A percentile compares a stretch with the other conserved stretches of the same genome.
Evolutionary conservation across 2,888 invertebrate genomes (phyloP).

Genomic region (Caenorhabditis doughertyi): DNA sequence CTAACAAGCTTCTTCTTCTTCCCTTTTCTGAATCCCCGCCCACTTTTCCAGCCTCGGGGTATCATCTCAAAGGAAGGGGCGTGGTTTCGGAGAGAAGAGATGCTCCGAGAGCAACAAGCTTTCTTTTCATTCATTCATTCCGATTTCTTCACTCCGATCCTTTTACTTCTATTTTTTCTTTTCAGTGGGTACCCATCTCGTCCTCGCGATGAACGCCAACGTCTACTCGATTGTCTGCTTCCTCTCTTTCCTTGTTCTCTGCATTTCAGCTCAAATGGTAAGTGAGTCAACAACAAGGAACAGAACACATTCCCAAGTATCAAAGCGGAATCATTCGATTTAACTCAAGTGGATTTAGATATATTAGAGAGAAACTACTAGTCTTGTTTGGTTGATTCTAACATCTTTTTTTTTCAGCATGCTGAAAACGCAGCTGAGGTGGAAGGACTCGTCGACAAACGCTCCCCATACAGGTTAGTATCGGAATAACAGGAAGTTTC

Average conservation of each 20-base stretch:
- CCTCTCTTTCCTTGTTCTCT: slow-evolving; percentile 56
- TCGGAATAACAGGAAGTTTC: too few species aligned
- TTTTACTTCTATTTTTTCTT: slow-evolving; percentile 5
- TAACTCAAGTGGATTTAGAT: slow-evolving; percentile 41
- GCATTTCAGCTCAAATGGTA: slow-evolving; percentile 58
- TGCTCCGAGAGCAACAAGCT: slow-evolving; percentile 16
- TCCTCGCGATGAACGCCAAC: slow-evolving; percentile 62
- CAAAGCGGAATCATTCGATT: slow-evolving; percentile 46
- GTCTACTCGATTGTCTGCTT: slow-evolving; percentile 59
- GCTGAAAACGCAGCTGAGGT: slow-evolving; percentile 47
- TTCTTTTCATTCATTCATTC: slow-evolving; percentile 4
- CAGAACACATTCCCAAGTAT: background rate
- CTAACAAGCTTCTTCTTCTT: slow-evolving; percentile 18
- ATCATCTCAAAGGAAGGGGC: slow-evolving; percentile 22
- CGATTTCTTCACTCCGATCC: background rate
- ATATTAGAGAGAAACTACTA: background rate
- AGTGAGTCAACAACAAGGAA: slow-evolving; percentile 31
- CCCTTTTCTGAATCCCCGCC: slow-evolving; percentile 12
- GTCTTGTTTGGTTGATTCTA: background rate
- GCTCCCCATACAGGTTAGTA: slow-evolving; percentile 65
- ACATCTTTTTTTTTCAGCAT: slow-evolving; percentile 29
- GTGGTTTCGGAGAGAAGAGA: background rate
- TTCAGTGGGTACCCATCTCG: slow-evolving; percentile 60
- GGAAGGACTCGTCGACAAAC: slow-evolving; percentile 55
- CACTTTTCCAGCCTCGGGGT: slow-evolving; percentile 30